Percentiles rank a stretch among this genome's conserved stretches.
Conservation (phyloP, 2,113 vertebrate species). For the Pleuronectes platessa region DNA sequence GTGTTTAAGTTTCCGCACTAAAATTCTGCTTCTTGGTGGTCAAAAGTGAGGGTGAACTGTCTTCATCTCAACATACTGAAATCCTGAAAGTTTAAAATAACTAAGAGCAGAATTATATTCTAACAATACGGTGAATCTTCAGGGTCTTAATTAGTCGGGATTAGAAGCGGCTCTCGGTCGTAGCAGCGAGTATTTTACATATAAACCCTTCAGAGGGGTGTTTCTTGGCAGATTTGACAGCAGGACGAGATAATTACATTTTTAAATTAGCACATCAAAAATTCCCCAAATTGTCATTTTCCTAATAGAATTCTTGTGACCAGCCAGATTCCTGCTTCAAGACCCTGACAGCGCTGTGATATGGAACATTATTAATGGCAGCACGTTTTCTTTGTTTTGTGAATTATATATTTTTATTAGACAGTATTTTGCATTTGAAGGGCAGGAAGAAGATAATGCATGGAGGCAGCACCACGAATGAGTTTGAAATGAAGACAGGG, state of each 20-base stretch:
- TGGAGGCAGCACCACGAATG: background rate
- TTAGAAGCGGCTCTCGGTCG: background rate
- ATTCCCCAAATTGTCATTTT: conserved; percentile 14
- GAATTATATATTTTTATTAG: background rate
- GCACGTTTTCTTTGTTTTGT: background rate
- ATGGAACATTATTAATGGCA: conserved; percentile 2
- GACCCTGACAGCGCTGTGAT: conserved; percentile 6
- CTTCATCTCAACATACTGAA: background rate
- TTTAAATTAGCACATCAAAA: conserved; percentile 32
- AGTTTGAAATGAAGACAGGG: background rate
- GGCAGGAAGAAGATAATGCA: conserved; percentile 3
- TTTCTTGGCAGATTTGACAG: conserved; percentile 26
- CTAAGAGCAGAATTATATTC: background rate
- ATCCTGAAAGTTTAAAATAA: background rate
- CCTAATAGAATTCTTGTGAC: conserved; percentile 7
- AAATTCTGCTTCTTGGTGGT: background rate
- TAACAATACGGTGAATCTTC: background rate
- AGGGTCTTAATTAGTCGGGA: conserved; percentile 8
- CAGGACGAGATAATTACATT: conserved; percentile 16
- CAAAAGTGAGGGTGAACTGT: background rate
- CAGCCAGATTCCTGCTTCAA: conserved; percentile 20
- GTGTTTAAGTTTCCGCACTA: background rate
- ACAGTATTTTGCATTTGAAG: conserved; percentile 27
- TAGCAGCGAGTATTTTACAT: conserved; percentile 4
- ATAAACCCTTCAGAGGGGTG: conserved; percentile 4